Percentiles rank a stretch among this genome's conserved stretches.
Conservation (phyloP, 2,797 vertebrate species). For the Cuniculus paca region DNA sequence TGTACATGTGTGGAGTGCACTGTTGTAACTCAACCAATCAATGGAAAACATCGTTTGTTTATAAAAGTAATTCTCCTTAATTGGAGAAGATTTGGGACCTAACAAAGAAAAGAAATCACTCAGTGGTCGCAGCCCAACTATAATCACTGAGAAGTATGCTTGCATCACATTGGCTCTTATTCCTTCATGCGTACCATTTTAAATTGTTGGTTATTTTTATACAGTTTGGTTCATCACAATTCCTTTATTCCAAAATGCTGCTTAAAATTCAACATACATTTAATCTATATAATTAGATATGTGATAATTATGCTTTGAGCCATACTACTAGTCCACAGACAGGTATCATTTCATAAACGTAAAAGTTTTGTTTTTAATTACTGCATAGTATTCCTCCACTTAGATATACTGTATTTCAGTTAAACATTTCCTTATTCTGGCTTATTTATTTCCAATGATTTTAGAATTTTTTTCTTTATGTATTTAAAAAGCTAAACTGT, state of each 20-base stretch:
- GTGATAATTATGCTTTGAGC: not conserved
- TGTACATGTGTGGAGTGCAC: not conserved
- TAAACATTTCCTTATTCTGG: not conserved
- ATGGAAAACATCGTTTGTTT: slow-evolving; percentile 26
- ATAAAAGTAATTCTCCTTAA: slow-evolving; percentile 51
- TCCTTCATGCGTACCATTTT: not conserved
- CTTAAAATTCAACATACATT: not conserved
- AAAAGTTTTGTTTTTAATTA: slow-evolving; percentile 18
- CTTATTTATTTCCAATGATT: slow-evolving; percentile 21
- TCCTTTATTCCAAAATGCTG: slow-evolving; percentile 11
- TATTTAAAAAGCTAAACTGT: not conserved
- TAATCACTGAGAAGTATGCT: not conserved
- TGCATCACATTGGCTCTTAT: not conserved
- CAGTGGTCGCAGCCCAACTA: not conserved
- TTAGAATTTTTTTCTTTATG: not conserved
- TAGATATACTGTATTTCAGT: not conserved
- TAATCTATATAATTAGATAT: slow-evolving; percentile 18
- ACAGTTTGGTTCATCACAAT: not conserved
- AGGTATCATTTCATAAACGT: slow-evolving; percentile 28
- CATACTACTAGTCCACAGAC: not conserved
- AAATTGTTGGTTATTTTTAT: slow-evolving; percentile 8
- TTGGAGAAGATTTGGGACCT: slow-evolving; percentile 38
- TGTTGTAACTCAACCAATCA: slow-evolving; percentile 36
- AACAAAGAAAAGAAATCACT: slow-evolving; percentile 5
- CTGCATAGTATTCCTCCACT: not conserved